phyloP scores from a whole-genome alignment of 2,797 vertebrate genomes.

The Rhabdophis nuchalis region DNA sequence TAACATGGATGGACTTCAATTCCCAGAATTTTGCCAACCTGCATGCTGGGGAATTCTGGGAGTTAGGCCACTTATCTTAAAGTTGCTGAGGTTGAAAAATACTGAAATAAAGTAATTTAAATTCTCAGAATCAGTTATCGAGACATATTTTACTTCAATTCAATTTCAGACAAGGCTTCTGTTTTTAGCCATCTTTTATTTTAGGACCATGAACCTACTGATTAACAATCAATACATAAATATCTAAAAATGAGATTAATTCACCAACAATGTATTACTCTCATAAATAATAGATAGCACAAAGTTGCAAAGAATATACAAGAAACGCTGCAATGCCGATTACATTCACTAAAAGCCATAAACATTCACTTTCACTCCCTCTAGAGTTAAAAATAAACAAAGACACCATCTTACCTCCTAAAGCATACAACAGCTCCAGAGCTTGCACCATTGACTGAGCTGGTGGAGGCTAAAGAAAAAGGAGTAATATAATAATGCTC shows the following conservation, averaged over 20 bases:
- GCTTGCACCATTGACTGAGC: conserved; percentile 99
- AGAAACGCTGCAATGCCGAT: not conserved
- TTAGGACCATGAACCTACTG: not conserved
- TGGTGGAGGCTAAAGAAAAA: conserved; percentile 84
- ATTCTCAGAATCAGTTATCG: not conserved
- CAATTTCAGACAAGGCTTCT: not conserved
- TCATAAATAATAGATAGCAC: not conserved
- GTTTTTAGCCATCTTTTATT: not conserved
- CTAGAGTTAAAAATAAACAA: conserved; percentile 14
- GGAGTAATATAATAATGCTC: conserved; percentile 11
- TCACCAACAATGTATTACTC: not conserved
- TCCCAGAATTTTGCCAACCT: not conserved
- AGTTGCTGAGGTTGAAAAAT: not conserved
- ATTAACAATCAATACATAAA: not conserved
- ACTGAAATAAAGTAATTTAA: not conserved
- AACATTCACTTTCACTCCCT: fast-evolving
- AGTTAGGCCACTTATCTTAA: not conserved
- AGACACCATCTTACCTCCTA: conserved; percentile 82
- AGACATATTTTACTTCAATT: not conserved
- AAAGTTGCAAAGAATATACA: not conserved
- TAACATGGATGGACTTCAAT: not conserved
- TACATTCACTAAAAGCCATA: not conserved
- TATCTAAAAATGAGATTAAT: not conserved
- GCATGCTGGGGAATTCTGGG: not conserved
- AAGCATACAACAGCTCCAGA: conserved; percentile 92